phyloP scores from a whole-genome alignment of 2,888 invertebrate genomes.

The Dryocosmus kuriphilus region DNA sequence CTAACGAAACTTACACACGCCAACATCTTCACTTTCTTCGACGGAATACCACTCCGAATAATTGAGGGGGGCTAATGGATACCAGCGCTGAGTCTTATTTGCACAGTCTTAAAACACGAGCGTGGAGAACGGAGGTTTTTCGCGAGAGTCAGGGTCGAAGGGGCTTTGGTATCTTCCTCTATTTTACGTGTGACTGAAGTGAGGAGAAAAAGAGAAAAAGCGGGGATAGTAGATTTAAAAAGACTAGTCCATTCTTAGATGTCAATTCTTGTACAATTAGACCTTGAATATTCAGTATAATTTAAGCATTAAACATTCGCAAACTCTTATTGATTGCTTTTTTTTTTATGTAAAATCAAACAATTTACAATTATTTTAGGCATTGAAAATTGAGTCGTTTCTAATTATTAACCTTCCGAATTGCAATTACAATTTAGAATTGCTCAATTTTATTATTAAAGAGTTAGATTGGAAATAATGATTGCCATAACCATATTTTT shows the following conservation, averaged over 20 bases:
- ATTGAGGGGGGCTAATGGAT: conserved; percentile 60
- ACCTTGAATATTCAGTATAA: neutral
- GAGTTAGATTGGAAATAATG: too few species aligned
- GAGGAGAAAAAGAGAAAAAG: conserved; percentile 2
- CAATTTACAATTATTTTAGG: too few species aligned
- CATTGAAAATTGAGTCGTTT: too few species aligned
- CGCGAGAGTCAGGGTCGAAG: conserved; percentile 48
- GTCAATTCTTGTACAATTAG: neutral
- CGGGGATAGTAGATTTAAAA: neutral
- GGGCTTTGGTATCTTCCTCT: conserved; percentile 29
- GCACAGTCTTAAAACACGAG: conserved; percentile 59
- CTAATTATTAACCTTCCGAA: too few species aligned
- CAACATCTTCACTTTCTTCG: conserved; percentile 56
- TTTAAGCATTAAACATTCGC: neutral
- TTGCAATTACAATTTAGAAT: too few species aligned
- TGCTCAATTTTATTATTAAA: too few species aligned
- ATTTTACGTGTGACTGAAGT: conserved; percentile 28
- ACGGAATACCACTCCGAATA: conserved; percentile 59
- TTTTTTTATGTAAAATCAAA: too few species aligned
- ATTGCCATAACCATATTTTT: too few species aligned
- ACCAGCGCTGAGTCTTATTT: conserved; percentile 56
- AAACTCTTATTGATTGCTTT: too few species aligned
- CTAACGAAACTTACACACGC: conserved; percentile 47
- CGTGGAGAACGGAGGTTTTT: conserved; percentile 55
- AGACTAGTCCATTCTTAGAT: neutral